phyloP scores from a whole-genome alignment of 2,888 invertebrate species.

The Cecidostiba fungosa region DNA sequence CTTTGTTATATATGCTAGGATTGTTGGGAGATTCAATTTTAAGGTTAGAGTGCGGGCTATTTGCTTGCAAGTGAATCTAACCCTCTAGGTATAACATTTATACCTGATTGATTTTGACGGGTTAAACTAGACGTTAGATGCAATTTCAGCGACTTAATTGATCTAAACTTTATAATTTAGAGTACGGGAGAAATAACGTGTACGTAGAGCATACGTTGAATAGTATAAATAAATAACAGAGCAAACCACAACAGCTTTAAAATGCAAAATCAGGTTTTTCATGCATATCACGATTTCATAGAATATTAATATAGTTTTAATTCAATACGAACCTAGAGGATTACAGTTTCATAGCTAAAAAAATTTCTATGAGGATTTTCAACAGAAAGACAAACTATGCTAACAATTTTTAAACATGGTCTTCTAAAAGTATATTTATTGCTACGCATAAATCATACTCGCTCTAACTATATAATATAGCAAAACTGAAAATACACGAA shows the following conservation, averaged over 20 bases:
- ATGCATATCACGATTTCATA: background rate
- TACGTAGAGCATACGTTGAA: background rate
- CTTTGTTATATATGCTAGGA: slow-evolving; percentile 5
- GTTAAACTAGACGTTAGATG: background rate
- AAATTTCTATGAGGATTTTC: background rate
- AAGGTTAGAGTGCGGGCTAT: background rate
- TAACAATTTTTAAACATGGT: background rate
- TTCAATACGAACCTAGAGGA: background rate
- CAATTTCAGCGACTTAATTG: background rate
- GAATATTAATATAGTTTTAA: background rate
- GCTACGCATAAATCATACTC: background rate
- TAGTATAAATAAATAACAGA: background rate
- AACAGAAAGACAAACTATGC: background rate
- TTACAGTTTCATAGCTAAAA: background rate
- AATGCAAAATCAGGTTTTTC: slow-evolving; percentile 1
- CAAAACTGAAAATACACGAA: background rate
- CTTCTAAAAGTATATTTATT: background rate
- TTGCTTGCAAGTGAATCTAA: background rate
- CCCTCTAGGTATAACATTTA: background rate
- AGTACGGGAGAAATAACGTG: background rate
- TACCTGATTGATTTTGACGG: background rate
- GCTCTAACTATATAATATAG: background rate
- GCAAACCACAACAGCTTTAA: background rate
- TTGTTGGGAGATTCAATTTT: background rate
- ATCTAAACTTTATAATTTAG: background rate